Conservation (phyloP, 2,888 invertebrate species). For the Hirtodrosophila histrioides region DNA sequence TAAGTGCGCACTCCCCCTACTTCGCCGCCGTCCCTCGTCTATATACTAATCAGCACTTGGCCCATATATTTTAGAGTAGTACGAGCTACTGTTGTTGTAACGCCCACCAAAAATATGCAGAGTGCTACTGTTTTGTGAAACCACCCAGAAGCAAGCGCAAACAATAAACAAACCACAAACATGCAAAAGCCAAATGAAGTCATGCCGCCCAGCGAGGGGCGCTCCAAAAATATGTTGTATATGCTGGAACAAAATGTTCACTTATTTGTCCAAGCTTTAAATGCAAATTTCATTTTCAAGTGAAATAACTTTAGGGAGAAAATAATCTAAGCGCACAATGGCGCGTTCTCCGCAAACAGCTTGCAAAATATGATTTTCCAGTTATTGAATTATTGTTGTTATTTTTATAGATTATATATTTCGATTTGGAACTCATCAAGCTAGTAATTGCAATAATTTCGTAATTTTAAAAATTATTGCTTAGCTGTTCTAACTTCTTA, state of each 20-base stretch:
- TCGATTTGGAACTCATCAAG: no score
- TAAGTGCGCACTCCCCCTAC: background rate
- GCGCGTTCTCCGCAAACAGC: no score
- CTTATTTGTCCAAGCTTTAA: slow-evolving; percentile 1
- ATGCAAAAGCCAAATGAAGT: slow-evolving; percentile 40
- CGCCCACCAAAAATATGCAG: slow-evolving; percentile 38
- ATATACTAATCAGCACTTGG: slow-evolving; percentile 35
- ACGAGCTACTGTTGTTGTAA: background rate
- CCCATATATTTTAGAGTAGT: slow-evolving; percentile 27
- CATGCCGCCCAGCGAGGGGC: slow-evolving; percentile 26
- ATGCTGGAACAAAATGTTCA: background rate
- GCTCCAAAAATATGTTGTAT: background rate
- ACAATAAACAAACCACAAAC: slow-evolving; percentile 33
- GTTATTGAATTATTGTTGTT: no score
- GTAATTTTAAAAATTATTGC: no score
- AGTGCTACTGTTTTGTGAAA: slow-evolving; percentile 3
- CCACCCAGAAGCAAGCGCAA: slow-evolving; percentile 16
- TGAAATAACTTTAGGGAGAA: background rate
- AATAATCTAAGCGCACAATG: no score
- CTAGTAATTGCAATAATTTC: no score
- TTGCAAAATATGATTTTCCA: no score
- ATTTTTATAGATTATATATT: no score
- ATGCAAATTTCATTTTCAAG: slow-evolving; percentile 10
- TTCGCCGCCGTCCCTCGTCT: background rate
- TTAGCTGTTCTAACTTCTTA: no score